Evolutionary conservation across 2,888 invertebrate species (phyloP), one percentile per base, ranked within the genome.

Genomic region (Drosophila formosana): DNA sequence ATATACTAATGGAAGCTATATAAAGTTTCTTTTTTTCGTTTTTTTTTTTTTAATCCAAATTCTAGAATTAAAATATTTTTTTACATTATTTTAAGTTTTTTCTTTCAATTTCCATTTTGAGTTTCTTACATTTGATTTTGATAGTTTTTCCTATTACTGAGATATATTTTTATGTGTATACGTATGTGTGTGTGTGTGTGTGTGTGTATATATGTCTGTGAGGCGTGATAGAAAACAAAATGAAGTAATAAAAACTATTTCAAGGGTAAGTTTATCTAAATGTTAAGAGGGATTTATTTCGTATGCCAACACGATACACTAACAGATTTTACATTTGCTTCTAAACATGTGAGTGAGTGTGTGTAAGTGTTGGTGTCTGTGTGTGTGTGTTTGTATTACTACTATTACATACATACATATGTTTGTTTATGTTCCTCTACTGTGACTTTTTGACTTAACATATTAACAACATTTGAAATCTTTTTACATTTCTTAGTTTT

Each of bases 1-100:
- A 63, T 50, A 57, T 37, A 52, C 80, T 78, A 78, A 80, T 78
- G 78, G 78, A 78, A 78, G 78, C 78, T 79, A 72, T 75, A 75
- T 71, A 75, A 62, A 73, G 64, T 64, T 66, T 53, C 46, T 7
- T n/a, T 32, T 13, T 41, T 66, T 61, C 52, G 49, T 51, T 43
- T 11, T 26, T 13, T 11, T 26, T 13, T 34, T 5, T 3, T 49
- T 50, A 11, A 28, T 57, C n/a, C 18, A 32, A 26, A 43, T 45
- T 28, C 13, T 53, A 26, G 56, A 51, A 56, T 41, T 56, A 50
- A 13, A 18, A 47, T 41, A 51, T 25, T 58, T 47, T 8, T 50
- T 49, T 18, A 49, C 5, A 37, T 3, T 8, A 37, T 23, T 55
- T 53, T 50, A 47, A 11, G 3, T 39, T 61, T 61, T 61, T 11